A percentile compares a stretch with the other conserved stretches of the same genome.
Conservation (phyloP, 2,888 invertebrate genomes). For the Leptinotarsa haldemani region DNA sequence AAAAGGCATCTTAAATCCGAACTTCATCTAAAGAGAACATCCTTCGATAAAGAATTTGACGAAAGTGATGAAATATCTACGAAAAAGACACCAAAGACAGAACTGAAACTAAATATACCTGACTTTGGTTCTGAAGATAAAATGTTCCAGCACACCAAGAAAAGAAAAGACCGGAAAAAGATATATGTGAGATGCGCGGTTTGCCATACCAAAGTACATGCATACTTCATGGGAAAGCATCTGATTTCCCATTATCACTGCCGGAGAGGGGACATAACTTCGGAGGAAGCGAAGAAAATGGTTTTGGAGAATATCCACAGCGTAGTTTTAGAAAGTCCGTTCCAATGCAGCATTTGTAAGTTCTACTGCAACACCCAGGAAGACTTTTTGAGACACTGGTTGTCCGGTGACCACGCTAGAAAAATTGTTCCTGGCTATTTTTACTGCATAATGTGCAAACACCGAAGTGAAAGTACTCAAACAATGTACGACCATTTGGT, state of each 20-base stretch:
- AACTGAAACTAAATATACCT: slow-evolving; percentile 48
- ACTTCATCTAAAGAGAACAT: slow-evolving; percentile 76
- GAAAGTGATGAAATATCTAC: slow-evolving; percentile 52
- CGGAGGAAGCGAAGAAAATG: slow-evolving; percentile 71
- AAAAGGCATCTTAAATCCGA: slow-evolving; percentile 82
- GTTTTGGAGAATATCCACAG: slow-evolving; percentile 79
- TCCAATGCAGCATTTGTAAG: slow-evolving; percentile 85
- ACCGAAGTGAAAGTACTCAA: slow-evolving; percentile 72
- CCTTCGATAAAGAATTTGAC: slow-evolving; percentile 78
- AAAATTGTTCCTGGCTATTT: slow-evolving; percentile 70
- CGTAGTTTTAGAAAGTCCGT: slow-evolving; percentile 84
- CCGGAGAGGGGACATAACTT: slow-evolving; percentile 74
- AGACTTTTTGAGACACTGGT: slow-evolving; percentile 81
- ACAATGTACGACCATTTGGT: slow-evolving; percentile 78
- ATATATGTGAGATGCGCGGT: slow-evolving; percentile 76
- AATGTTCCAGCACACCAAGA: slow-evolving; percentile 51
- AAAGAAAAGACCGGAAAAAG: slow-evolving; percentile 68
- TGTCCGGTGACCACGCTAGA: slow-evolving; percentile 72
- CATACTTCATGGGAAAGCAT: slow-evolving; percentile 83
- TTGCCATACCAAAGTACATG: slow-evolving; percentile 77
- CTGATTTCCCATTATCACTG: slow-evolving; percentile 88
- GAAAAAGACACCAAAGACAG: slow-evolving; percentile 45
- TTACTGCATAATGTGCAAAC: slow-evolving; percentile 82
- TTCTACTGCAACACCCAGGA: slow-evolving; percentile 85
- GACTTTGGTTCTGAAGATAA: slow-evolving; percentile 43